Evolutionary conservation across 2,888 invertebrate genomes (phyloP).

Genomic region (Sphaerophoria rueppellii): DNA sequence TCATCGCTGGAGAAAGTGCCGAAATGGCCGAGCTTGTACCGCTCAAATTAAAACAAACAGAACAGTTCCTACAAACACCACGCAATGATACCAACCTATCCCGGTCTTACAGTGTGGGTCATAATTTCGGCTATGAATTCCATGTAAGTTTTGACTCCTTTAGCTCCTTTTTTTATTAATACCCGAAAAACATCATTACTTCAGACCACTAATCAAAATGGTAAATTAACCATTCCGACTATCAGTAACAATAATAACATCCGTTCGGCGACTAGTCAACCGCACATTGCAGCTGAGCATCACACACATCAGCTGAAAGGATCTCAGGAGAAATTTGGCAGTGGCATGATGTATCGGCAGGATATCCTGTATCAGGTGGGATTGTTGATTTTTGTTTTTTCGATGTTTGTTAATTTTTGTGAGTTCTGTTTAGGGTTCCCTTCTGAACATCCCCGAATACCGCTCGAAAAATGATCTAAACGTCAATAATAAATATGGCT

Average conservation of each 20-base stretch:
- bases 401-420: slow-evolving; percentile 19
- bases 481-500: slow-evolving; percentile 81
- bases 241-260: slow-evolving; percentile 77
- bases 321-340: slow-evolving; percentile 83
- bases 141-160: slow-evolving; percentile 53
- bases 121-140: slow-evolving; percentile 67
- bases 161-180: slow-evolving; percentile 1
- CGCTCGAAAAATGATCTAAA: slow-evolving; percentile 83
- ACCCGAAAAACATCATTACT: slow-evolving; percentile 6
- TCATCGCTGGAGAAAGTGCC: slow-evolving; percentile 74
- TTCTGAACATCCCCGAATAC: slow-evolving; percentile 83
- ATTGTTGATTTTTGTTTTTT: not conserved
- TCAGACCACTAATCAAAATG: slow-evolving; percentile 78
- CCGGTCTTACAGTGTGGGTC: slow-evolving; percentile 81
- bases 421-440: slow-evolving; percentile 82
- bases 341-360: slow-evolving; percentile 91
- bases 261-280: slow-evolving; percentile 88
- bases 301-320: slow-evolving; percentile 74
- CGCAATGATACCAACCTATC: slow-evolving; percentile 76
- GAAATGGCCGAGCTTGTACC: slow-evolving; percentile 79
- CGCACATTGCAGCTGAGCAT: slow-evolving; percentile 80
- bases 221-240: slow-evolving; percentile 75
- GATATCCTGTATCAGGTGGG: slow-evolving; percentile 95
- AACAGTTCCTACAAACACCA: slow-evolving; percentile 79
- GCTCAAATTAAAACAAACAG: slow-evolving; percentile 76